phyloP scores from a whole-genome alignment of 2,888 invertebrate genomes.

The Drosophila melanosoma region DNA sequence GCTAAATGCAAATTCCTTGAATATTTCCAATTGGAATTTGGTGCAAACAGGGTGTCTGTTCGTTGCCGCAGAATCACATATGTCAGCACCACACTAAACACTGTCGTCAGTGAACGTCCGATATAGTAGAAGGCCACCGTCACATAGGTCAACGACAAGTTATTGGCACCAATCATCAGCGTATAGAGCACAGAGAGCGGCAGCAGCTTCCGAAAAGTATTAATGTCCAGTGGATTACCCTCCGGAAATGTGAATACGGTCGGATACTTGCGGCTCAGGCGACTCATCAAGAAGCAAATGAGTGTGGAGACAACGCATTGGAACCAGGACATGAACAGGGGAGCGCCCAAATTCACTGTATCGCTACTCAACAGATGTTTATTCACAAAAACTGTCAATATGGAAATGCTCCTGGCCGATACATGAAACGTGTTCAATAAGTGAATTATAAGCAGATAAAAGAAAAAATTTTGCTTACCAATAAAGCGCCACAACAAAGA shows the following conservation, averaged over 20 bases:
- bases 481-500: constrained; percentile 90
- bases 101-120: constrained; percentile 97
- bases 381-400: constrained; percentile 97
- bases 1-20: constrained; percentile 50
- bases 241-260: constrained; percentile 90
- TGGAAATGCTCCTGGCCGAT: constrained; percentile 92
- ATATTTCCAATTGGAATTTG: constrained; percentile 67
- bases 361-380: constrained; percentile 93
- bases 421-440: constrained; percentile 26
- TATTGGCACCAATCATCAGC: constrained; percentile 98
- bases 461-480: constrained; percentile 87
- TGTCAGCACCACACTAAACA: constrained; percentile 97
- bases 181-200: constrained; percentile 97
- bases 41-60: constrained; percentile 86
- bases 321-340: constrained; percentile 98
- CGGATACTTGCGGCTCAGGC: constrained; percentile 88
- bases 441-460: not conserved
- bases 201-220: constrained; percentile 90
- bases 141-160: constrained; percentile 97
- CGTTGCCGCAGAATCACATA: constrained; percentile 93
- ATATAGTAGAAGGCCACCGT: constrained; percentile 99
- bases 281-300: constrained; percentile 90
- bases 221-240: constrained; percentile 89
- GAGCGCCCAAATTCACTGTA: constrained; percentile 92
- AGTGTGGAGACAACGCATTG: constrained; percentile 95